Base-by-base conservation (phyloP, 2,113 vertebrate species). In the Charadrius vociferus region DNA sequence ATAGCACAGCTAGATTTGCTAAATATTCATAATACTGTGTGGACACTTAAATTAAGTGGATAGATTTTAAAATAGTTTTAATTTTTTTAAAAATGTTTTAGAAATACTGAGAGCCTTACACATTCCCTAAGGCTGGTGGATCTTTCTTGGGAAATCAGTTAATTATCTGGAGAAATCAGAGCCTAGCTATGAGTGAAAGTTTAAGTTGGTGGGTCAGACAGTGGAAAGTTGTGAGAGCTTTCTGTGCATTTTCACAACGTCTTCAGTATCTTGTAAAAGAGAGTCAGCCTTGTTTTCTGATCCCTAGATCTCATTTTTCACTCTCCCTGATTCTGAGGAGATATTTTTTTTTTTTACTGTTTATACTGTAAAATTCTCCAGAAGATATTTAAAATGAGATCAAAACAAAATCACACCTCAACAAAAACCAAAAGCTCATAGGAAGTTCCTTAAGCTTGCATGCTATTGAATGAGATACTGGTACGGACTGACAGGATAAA, bases 81-180 rank as follows among this genome's bases (percentile, higher is more conserved):
- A 49, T 34, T 18, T 82, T 50, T 79, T 47, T 7, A 1, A 1
- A 84, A 88, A 80, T 74, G 15, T 75, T 95, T 95, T 61, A 95
- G 67, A 94, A 93, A 85, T 80, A 53, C 70, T 65, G 45, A 87
- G 66, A 84, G 23, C 43, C 50, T 93, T 94, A 52, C 12, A 53
- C 14, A 70, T 72, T 91, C 84, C 84, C 72, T 52, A 62, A 45
- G 50, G 70, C 45, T 81, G 56, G 17, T 61, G 66, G 66, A 85
- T 82, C 39, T 36, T 58, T 72, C 75, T 50, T 26, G 13, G 9
- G 21, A 45, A 94, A 91, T 93, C 55, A 58, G 55, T 67, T 93
- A 72, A 90, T 92, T 94, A 95, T 81, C 83, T 92, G 49, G 49
- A 94, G 95, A 96, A 97, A 97, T 95, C 86, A 93, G 97, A 93